Conservation (phyloP, 2,888 invertebrate species). For the Tetragnatha montana region DNA sequence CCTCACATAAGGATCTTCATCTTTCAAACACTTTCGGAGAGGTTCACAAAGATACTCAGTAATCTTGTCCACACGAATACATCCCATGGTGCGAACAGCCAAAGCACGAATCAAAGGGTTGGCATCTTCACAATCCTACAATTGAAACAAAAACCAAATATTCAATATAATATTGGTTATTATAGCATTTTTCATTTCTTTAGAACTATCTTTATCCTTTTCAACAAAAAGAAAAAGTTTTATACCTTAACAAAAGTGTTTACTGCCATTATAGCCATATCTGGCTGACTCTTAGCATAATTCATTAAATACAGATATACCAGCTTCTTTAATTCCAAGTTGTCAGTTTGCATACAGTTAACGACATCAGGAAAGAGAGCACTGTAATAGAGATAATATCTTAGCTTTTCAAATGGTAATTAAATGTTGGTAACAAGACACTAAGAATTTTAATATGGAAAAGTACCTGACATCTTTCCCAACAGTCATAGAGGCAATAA, state of each 20-base stretch:
- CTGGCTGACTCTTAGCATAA: slow-evolving; percentile 99
- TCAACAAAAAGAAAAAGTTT: background rate
- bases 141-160: background rate
- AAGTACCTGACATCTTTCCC: slow-evolving; percentile 92
- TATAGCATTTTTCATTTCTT: background rate
- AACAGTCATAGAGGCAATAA: slow-evolving; percentile 99
- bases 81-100: slow-evolving; percentile 99
- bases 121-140: slow-evolving; percentile 98
- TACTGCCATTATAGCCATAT: slow-evolving; percentile 99
- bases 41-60: slow-evolving; percentile 99
- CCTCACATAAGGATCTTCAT: slow-evolving; percentile 97
- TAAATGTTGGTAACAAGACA: background rate
- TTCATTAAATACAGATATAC: slow-evolving; percentile 99
- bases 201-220: background rate
- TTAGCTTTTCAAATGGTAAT: background rate
- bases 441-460: background rate
- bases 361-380: slow-evolving; percentile 99
- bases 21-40: slow-evolving; percentile 85
- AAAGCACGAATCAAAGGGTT: slow-evolving; percentile 98
- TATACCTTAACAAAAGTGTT: slow-evolving; percentile 99
- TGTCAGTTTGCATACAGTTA: slow-evolving; percentile 99
- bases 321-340: slow-evolving; percentile 97
- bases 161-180: too few relatives aligned
- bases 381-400: slow-evolving; percentile 77
- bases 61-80: slow-evolving; percentile 99